A percentile compares a stretch with the other conserved stretches of the same genome.
Evolutionary conservation across 2,797 vertebrate species (phyloP).

Genomic region (Anguilla obscura): DNA sequence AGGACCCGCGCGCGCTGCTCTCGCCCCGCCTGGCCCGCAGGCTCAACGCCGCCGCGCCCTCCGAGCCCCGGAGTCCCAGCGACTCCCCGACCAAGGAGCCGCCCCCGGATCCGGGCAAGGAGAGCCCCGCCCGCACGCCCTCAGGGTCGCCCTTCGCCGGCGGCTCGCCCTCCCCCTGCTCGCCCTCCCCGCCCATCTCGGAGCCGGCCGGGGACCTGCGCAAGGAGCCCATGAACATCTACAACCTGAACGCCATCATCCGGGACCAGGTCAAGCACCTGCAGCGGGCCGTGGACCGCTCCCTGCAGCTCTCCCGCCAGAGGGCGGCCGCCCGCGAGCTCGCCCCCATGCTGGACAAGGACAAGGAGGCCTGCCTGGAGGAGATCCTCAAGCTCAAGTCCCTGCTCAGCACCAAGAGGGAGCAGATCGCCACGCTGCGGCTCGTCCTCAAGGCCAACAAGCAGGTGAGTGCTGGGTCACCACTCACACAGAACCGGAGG

Average conservation of each 20-base stretch:
- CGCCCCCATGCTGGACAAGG: conserved; percentile 91
- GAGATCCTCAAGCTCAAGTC: conserved; percentile 97
- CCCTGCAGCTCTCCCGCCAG: conserved; percentile 91
- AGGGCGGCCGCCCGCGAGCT: conserved; percentile 89
- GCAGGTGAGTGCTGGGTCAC: conserved; percentile 74
- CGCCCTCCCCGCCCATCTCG: conserved; percentile 78
- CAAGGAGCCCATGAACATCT: conserved; percentile 98
- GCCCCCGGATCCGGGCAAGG: conserved; percentile 65
- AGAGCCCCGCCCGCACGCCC: conserved; percentile 80
- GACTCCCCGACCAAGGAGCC: conserved; percentile 83
- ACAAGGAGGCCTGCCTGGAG: conserved; percentile 96
- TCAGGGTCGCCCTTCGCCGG: conserved; percentile 79
- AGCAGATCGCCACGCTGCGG: conserved; percentile 95
- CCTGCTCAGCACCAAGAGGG: conserved; percentile 93
- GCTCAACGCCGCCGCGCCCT: conserved; percentile 75
- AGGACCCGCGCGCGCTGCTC: conserved; percentile 87
- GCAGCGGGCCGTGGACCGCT: conserved; percentile 94
- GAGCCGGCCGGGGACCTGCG: conserved; percentile 87
- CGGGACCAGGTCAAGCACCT: conserved; percentile 98
- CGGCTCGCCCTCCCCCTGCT: conserved; percentile 72
- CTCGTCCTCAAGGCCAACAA: conserved; percentile 98
- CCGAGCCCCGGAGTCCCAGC: conserved; percentile 72
- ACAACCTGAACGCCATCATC: conserved; percentile 98
- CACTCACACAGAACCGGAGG: not conserved
- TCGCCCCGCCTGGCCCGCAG: conserved; percentile 88